Percentiles rank a stretch among this genome's conserved stretches.
These are phyloP conservation scores for Buathra laborator DNA, from an alignment of 2,888 invertebrate genomes.

Conservation along the genomic window DNA sequence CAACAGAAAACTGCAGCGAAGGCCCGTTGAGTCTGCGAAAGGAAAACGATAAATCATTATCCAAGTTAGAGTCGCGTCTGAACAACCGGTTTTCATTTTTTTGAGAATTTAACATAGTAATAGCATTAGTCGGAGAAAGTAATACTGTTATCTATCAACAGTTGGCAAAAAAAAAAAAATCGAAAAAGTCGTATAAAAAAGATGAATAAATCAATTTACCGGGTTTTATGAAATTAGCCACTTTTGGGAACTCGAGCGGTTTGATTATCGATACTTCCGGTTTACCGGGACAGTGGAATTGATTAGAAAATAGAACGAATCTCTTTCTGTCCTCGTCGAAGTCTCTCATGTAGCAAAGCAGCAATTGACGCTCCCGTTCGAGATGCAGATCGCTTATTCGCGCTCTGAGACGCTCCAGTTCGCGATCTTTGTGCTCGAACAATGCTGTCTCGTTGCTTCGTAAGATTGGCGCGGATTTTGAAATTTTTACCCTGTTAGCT, in stretches of 20 bases:
- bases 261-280: slow-evolving; percentile 56
- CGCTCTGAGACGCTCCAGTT: slow-evolving; percentile 49
- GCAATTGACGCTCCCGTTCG: slow-evolving; percentile 59
- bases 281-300: slow-evolving; percentile 52
- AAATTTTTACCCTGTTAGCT: neutral
- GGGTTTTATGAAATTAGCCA: slow-evolving; percentile 71
- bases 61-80: slow-evolving; percentile 25
- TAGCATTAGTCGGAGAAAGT: slow-evolving; percentile 35
- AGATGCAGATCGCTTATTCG: slow-evolving; percentile 57
- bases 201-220: slow-evolving; percentile 70
- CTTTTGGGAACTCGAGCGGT: slow-evolving; percentile 78
- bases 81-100: neutral
- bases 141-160: neutral
- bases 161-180: neutral
- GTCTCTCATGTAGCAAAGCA: slow-evolving; percentile 60
- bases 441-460: slow-evolving; percentile 7
- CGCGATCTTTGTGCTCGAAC: slow-evolving; percentile 24
- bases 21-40: slow-evolving; percentile 29
- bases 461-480: slow-evolving; percentile 8
- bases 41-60: slow-evolving; percentile 14
- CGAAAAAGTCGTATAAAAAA: neutral
- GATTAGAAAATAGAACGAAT: slow-evolving; percentile 55
- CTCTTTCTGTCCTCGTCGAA: slow-evolving; percentile 65
- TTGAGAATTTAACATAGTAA: neutral
- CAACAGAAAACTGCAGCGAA: neutral